These are phyloP conservation scores for Cecidostiba fungosa DNA, from an alignment of 2,888 invertebrate species.

Conservation along the genomic window DNA sequence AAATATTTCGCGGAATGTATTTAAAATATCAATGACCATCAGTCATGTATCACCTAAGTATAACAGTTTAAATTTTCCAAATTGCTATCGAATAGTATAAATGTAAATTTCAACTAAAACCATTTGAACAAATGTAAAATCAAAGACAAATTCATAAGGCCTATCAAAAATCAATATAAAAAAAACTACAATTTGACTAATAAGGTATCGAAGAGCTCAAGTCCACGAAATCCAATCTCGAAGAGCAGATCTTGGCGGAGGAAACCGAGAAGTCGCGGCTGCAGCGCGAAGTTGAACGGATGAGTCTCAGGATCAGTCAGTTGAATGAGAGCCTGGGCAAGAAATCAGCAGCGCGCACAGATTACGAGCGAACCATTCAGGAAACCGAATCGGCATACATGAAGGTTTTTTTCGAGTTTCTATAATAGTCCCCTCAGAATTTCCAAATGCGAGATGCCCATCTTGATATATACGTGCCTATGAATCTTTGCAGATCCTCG, in stretches of 20 bases:
- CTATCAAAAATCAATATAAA: background rate
- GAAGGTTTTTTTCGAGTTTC: constrained; percentile 65
- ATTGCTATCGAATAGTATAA: no score
- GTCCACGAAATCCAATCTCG: constrained; percentile 65
- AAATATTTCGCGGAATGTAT: background rate
- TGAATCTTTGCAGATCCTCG: constrained; percentile 69
- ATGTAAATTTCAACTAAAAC: no score
- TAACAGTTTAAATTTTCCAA: no score
- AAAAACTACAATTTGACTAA: background rate
- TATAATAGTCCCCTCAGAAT: background rate
- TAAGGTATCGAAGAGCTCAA: constrained; percentile 71
- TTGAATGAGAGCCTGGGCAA: constrained; percentile 70
- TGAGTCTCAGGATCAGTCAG: constrained; percentile 68
- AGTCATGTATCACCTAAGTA: no score
- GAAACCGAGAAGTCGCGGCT: constrained; percentile 67
- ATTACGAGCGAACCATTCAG: constrained; percentile 71
- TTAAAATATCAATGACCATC: no score
- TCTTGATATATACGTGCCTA: background rate
- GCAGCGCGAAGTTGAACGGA: constrained; percentile 70
- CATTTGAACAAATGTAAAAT: no score
- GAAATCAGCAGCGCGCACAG: constrained; percentile 67
- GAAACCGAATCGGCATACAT: constrained; percentile 71
- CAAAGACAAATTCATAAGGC: no score
- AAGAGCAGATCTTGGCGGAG: constrained; percentile 69
- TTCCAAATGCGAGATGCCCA: background rate